A percentile compares a stretch with the other conserved stretches of the same genome.
Conservation (phyloP, 2,888 invertebrate species). For the Catocala sponsa region DNA sequence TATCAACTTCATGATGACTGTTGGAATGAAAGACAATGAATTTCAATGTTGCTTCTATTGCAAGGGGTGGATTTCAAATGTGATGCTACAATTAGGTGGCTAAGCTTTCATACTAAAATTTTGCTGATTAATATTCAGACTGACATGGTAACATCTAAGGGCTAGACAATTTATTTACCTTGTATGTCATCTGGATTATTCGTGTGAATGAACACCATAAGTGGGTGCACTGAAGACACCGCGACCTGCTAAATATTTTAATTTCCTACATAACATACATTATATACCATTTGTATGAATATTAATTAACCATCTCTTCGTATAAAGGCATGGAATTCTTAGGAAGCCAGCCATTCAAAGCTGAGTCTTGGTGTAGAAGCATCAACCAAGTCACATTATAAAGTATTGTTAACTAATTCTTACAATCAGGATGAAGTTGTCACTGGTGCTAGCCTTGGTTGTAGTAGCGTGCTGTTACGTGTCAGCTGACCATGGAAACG, state of each 20-base stretch:
- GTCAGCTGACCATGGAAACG: neutral
- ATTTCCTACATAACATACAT: neutral
- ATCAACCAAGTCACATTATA: neutral
- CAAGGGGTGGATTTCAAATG: neutral
- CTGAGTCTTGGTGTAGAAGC: neutral
- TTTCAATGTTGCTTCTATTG: neutral
- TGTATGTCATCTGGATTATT: constrained; percentile 32
- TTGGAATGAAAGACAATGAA: neutral
- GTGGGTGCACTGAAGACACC: neutral
- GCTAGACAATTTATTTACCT: constrained; percentile 8
- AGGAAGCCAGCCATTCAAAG: neutral
- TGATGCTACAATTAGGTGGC: neutral
- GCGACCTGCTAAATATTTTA: neutral
- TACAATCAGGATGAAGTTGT: constrained; percentile 30
- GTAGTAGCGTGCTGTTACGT: constrained; percentile 1
- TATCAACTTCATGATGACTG: neutral
- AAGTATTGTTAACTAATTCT: too few species aligned
- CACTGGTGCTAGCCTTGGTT: neutral
- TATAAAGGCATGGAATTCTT: neutral
- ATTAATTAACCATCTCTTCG: neutral
- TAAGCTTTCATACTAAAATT: neutral
- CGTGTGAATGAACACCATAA: neutral
- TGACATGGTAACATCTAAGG: neutral
- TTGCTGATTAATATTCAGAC: neutral
- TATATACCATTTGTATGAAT: neutral